Base-by-base conservation (phyloP, 2,797 vertebrate species). In the Hapalemur alaotrensis region DNA sequence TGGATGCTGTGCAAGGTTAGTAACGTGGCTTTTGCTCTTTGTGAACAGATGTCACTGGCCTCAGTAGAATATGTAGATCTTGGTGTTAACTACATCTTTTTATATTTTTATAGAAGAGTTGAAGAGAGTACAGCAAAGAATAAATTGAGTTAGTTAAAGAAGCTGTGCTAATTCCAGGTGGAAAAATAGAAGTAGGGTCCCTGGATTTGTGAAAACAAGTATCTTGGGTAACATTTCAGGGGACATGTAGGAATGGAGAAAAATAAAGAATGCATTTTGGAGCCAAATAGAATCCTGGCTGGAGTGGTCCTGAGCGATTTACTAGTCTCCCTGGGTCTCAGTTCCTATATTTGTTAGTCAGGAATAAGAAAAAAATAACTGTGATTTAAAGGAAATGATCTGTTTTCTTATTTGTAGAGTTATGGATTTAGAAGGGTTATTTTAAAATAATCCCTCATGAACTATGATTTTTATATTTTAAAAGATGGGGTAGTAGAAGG, bases 341-440 rank as follows among this genome's bases (percentile, higher is more conserved):
- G 8, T 81, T 84, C 89, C 48, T 84, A 1, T 78, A 38, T 67
- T 3, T 87, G 4, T 76, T 72, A 59, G 14, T 81, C 23, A 67
- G 50, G 5, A 84, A 69, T 43, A 61, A 88, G 61, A 48, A 75
- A 65, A 70, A n/a, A 59, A 63, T 23, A 94, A 65, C 4, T 65
- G 43, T 52, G 35, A 89, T 63, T 93, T 87, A 61, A 87, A 75
- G 30, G 63, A 90, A 92, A 13, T 38, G 65, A 75, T 46, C 3
- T 57, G 1, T 30, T 91, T 76, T 75, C 72, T 95, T 52, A 32
- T 89, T 91, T 89, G n/a, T 61, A 87, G n/a, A 94, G 94, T 30
- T 67, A 32, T 38, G 28, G 25, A 22, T 73, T 94, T 85, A 87
- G 50, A 94, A 78, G 1, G 22, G 2, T 1, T 78, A n/a, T 70